Evolutionary conservation across 2,113 vertebrate species (phyloP).

Genomic region (Coregonus clupeaformis): DNA sequence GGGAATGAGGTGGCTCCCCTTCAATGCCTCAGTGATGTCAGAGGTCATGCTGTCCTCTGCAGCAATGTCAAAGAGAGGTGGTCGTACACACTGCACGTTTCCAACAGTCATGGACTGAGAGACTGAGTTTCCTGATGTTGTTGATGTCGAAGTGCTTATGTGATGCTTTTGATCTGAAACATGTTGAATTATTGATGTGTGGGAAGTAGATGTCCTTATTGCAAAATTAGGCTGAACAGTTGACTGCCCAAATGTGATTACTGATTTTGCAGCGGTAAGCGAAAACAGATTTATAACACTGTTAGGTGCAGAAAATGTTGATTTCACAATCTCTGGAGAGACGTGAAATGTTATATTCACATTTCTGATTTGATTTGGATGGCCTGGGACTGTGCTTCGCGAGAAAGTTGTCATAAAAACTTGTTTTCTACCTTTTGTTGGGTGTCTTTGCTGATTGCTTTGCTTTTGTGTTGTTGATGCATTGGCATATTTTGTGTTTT

Average conservation of each 20-base stretch:
- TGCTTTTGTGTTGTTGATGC: neutral
- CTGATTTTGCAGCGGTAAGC: conserved; percentile 13
- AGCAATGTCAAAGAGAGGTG: conserved; percentile 17
- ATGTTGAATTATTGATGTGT: conserved; percentile 54
- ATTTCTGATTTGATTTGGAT: neutral
- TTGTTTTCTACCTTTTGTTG: neutral
- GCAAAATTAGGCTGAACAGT: conserved; percentile 36
- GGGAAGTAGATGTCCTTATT: conserved; percentile 42
- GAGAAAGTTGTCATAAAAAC: neutral
- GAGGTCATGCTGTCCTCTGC: conserved; percentile 28
- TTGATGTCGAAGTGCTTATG: conserved; percentile 28
- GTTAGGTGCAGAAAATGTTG: conserved; percentile 5
- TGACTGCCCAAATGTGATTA: conserved; percentile 19
- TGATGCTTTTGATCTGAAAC: conserved; percentile 34
- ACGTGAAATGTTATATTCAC: conserved; percentile 5
- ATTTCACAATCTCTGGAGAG: neutral
- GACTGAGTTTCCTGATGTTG: conserved; percentile 13
- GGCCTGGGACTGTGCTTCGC: neutral
- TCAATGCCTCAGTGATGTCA: conserved; percentile 11
- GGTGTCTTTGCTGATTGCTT: conserved; percentile 9
- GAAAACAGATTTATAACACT: conserved; percentile 14
- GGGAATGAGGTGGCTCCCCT: neutral
- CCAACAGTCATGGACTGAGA: conserved; percentile 11
- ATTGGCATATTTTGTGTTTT: conserved; percentile 4
- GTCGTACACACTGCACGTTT: conserved; percentile 7